These are phyloP conservation scores for Coremacera marginata DNA, from an alignment of 2,888 invertebrate genomes.

Conservation along the genomic window DNA sequence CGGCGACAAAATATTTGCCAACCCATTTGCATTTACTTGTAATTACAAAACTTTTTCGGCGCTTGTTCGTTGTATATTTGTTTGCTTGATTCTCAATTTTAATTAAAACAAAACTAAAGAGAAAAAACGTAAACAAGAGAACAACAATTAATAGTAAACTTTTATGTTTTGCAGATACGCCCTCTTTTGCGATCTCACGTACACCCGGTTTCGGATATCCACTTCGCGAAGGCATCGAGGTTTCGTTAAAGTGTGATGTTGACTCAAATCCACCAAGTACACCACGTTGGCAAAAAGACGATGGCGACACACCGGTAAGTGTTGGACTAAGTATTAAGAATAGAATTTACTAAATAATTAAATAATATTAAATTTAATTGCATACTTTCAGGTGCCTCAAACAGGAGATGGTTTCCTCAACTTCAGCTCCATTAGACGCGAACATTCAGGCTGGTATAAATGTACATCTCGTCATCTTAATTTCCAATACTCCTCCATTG, in stretches of 20 bases:
- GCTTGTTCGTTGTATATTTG: conserved; percentile 6
- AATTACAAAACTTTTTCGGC: conserved; percentile 59
- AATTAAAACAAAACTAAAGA: background rate
- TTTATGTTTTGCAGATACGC: conserved; percentile 78
- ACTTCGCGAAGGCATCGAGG: conserved; percentile 87
- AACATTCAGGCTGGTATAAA: conserved; percentile 94
- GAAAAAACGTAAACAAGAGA: background rate
- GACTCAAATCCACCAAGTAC: conserved; percentile 91
- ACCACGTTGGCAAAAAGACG: conserved; percentile 84
- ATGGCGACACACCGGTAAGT: conserved; percentile 73
- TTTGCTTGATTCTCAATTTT: conserved; percentile 32
- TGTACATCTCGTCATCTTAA: conserved; percentile 87
- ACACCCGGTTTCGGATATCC: conserved; percentile 94
- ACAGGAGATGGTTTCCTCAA: conserved; percentile 85
- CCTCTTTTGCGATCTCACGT: conserved; percentile 91
- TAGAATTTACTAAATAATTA: no score
- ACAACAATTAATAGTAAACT: background rate
- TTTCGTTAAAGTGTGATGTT: conserved; percentile 91
- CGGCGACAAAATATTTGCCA: conserved; percentile 36
- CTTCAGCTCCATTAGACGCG: conserved; percentile 82
- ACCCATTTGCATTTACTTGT: conserved; percentile 60
- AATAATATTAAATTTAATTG: background rate
- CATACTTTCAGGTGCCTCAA: conserved; percentile 73
- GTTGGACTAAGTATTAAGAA: background rate
- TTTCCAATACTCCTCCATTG: conserved; percentile 88